Evolutionary conservation across 2,113 vertebrate species (phyloP), one percentile per base, ranked within the genome.

Genomic region (Sebastes fasciatus): DNA sequence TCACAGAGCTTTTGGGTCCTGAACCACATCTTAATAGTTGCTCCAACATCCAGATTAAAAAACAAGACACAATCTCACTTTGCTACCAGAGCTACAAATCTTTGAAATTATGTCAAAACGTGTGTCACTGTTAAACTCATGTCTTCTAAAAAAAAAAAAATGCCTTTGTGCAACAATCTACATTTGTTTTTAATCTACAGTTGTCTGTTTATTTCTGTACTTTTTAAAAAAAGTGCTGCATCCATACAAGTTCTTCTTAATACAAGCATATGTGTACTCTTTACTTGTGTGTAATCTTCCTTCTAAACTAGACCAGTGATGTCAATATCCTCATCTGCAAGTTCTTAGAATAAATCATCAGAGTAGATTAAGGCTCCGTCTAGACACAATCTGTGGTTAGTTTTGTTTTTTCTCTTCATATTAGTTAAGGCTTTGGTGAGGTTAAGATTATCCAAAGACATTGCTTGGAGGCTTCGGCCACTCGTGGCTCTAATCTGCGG

Each of bases 311-410:
- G 17, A 85, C 65, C 48, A 68, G 40, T 86, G 80, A 93, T 89
- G 88, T 87, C 84, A 89, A 69, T 78, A 86, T 61, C 60, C 77
- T 91, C 78, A 66, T 85, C 77, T 91, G 82, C 77, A 74, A 83
- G 48, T 83, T 89, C 77, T 88, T 85, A 87, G 74, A 92, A 80
- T 83, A 91, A 90, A 76, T 93, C 88, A 88, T 90, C 89, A 86
- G 83, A 75, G 78, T 64, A 87, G 91, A 91, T 93, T 92, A 88
- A 84, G 80, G 89, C 74, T 80, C 85, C 42, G 87, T 92, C 88
- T 92, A 93, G 93, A 94, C 90, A 90, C 86, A 91, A 91, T 91
- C 90, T 91, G 88, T 67, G 91, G 91, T 90, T 74, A 76, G 87
- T 84, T 84, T 87, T 77, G 80, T 92, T 87, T 94, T 92, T 94